phyloP scores from a whole-genome alignment of 2,888 invertebrate genomes.

The Volucella bombylans region DNA sequence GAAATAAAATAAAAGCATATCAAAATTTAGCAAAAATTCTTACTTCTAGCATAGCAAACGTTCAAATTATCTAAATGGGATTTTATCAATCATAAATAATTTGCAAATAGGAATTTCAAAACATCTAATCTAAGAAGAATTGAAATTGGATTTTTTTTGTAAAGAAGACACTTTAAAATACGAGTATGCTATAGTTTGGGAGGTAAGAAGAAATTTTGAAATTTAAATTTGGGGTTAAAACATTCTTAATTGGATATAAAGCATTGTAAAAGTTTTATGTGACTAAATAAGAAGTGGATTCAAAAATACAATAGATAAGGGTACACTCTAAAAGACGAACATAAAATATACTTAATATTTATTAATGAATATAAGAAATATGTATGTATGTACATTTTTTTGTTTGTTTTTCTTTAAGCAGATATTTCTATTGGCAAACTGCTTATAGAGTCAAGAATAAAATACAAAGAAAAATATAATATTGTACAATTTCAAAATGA shows the following conservation, averaged over 20 bases:
- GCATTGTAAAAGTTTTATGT: conserved; percentile 1
- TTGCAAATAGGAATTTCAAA: conserved; percentile 46
- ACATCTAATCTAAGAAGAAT: conserved; percentile 60
- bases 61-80: conserved; percentile 56
- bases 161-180: conserved; percentile 25
- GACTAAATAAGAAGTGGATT: not conserved
- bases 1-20: conserved; percentile 65
- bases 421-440: no score
- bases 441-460: not conserved
- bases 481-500: not conserved
- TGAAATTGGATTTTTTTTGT: conserved; percentile 10
- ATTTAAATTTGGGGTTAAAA: not conserved
- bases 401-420: no score
- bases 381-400: no score
- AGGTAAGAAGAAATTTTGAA: not conserved
- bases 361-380: not conserved
- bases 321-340: not conserved
- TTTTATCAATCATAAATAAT: conserved; percentile 66
- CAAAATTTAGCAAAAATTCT: conserved; percentile 53
- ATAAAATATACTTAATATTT: not conserved
- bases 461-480: not conserved
- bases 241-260: not conserved
- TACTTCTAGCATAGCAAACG: conserved; percentile 70
- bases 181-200: not conserved
- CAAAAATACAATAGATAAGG: not conserved